Conservation (phyloP, 2,888 invertebrate species). For the Hylaea fasciaria region DNA sequence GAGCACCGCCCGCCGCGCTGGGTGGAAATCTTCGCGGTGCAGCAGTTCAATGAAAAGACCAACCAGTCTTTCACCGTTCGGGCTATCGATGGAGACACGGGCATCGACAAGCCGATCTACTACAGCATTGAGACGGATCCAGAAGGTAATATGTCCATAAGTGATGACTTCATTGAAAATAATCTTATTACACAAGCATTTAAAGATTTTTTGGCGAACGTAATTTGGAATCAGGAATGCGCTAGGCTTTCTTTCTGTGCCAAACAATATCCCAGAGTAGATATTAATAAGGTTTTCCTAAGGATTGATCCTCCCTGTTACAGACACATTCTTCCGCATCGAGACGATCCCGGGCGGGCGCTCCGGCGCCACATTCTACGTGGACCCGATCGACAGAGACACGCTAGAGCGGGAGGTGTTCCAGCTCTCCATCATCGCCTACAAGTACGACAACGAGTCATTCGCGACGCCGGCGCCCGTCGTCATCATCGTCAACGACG, state of each 20-base stretch:
- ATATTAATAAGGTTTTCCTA: too few relatives aligned
- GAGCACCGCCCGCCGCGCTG: slow-evolving; percentile 86
- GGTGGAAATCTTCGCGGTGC: slow-evolving; percentile 83
- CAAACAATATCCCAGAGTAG: too few relatives aligned
- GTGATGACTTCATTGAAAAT: background rate
- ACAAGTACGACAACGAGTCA: slow-evolving; percentile 67
- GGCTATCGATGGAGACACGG: slow-evolving; percentile 87
- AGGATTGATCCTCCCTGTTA: slow-evolving; percentile 20
- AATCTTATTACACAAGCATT: too few relatives aligned
- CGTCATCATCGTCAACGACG: slow-evolving; percentile 80
- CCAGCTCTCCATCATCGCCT: slow-evolving; percentile 75
- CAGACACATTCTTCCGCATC: slow-evolving; percentile 72
- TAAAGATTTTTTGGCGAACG: too few relatives aligned
- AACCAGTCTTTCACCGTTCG: slow-evolving; percentile 69
- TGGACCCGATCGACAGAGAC: slow-evolving; percentile 78
- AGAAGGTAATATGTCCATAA: slow-evolving; percentile 57
- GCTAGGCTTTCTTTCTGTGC: too few relatives aligned
- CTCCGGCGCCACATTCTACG: slow-evolving; percentile 64
- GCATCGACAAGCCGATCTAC: slow-evolving; percentile 80
- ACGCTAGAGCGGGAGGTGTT: slow-evolving; percentile 73
- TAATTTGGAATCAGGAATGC: too few relatives aligned
- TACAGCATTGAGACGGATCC: slow-evolving; percentile 74
- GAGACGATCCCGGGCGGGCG: slow-evolving; percentile 61
- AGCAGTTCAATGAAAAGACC: slow-evolving; percentile 84
- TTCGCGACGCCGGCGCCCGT: slow-evolving; percentile 63